Base-by-base conservation (phyloP, 2,113 vertebrate genomes). In the Hippocampus comes region DNA sequence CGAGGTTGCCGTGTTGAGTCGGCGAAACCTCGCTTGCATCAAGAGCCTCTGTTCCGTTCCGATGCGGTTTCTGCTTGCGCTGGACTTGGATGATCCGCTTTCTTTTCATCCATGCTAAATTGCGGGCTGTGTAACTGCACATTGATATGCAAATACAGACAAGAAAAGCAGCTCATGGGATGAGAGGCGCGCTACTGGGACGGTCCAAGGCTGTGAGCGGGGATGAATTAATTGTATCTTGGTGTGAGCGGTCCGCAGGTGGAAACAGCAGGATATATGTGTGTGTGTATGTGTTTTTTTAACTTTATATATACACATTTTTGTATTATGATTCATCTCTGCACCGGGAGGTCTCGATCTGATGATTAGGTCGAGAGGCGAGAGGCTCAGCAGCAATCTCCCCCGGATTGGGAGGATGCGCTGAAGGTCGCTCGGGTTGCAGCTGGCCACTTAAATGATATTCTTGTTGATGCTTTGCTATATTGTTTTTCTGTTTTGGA, bases 171-270 rank as follows among this genome's bases (percentile, higher is more conserved):
- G 80, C 41, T 21, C 71, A 49, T 70, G 70, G 76, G 78, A 84
- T 77, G 73, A 67, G 56, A 72, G 79, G 48, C 43, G 51, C 60
- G 71, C 82, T 76, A 78, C 48, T 73, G 78, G 84, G 79, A 86
- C 34, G 2, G 74, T 79, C 84, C 75, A 74, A 70, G 55, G 75
- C 86, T 79, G 82, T 73, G 75, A 89, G 86, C 82, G 68, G 72
- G 67, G 73, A 64, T 84, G 82, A 90, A 88, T 89, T 88, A 87
- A 90, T 87, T 83, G 82, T 75, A 79, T 82, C 75, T 81, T 84
- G 73, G 86, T 80, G 84, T 84, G 75, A 79, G 81, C 46, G 76
- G 76, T 75, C 79, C 63, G 57, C 70, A 78, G 80, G 84, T 84
- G 78, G 81, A 67, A 68, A 55, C 77, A 78, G 81, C 69, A 77